Percentiles rank a stretch among this genome's conserved stretches.
Conservation (phyloP, 2,797 vertebrate genomes). For the Hydrophis major region DNA sequence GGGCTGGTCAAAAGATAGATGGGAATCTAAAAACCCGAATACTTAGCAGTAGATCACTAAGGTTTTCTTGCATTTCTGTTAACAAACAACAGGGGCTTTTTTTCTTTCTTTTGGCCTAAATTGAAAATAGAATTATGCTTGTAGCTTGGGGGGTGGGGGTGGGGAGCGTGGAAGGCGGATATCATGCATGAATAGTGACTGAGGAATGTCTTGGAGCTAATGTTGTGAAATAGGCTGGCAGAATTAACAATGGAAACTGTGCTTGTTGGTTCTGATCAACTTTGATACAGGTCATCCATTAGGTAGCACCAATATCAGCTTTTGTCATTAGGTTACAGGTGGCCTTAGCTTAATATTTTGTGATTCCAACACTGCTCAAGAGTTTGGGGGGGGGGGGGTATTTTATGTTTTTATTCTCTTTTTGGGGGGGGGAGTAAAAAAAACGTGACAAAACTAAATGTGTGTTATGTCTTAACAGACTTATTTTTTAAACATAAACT, state of each 20-base stretch:
- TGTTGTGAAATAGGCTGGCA: neutral
- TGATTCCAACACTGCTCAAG: neutral
- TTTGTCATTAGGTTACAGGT: neutral
- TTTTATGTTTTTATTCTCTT: neutral
- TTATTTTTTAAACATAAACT: neutral
- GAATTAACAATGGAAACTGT: neutral
- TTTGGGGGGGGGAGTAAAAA: neutral
- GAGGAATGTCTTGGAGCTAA: neutral
- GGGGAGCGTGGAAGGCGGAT: fast-evolving
- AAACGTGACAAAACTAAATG: neutral
- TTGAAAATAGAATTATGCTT: neutral
- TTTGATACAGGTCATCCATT: neutral
- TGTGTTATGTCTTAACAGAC: neutral
- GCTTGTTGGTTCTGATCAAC: neutral
- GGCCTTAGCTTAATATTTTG: neutral
- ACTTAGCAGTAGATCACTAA: neutral
- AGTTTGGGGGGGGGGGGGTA: neutral
- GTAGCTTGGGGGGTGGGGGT: neutral
- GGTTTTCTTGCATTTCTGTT: neutral
- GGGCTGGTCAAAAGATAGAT: neutral
- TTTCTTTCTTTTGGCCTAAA: neutral
- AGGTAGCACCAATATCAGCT: neutral
- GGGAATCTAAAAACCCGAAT: neutral
- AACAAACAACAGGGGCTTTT: neutral
- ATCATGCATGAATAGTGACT: neutral